A percentile compares a stretch with the other conserved stretches of the same genome.
Conservation (phyloP, 2,113 vertebrate species). For the Lichenostomus cassidix region DNA sequence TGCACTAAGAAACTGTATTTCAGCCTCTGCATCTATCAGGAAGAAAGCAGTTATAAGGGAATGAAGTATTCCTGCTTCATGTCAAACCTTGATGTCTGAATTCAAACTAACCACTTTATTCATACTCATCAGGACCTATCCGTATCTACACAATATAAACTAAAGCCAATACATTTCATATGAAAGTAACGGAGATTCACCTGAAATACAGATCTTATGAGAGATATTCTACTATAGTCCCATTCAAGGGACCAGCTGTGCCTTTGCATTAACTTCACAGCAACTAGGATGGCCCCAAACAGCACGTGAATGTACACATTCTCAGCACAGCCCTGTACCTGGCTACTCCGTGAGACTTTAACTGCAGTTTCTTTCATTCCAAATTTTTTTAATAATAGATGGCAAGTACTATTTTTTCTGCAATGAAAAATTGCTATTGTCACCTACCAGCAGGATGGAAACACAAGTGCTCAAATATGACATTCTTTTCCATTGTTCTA, state of each 20-base stretch:
- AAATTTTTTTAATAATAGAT: not conserved
- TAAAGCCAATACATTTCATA: not conserved
- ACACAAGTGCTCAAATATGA: not conserved
- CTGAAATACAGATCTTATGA: not conserved
- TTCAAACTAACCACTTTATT: not conserved
- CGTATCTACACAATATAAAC: not conserved
- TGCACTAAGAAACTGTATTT: not conserved
- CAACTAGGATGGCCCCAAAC: not conserved
- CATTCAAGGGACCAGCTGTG: not conserved
- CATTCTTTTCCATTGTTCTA: not conserved
- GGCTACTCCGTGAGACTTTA: not conserved
- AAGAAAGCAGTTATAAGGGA: not conserved
- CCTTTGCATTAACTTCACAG: not conserved
- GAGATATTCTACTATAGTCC: not conserved
- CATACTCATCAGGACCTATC: not conserved
- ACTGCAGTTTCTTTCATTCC: not conserved
- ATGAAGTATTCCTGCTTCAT: not conserved
- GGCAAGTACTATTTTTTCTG: not conserved
- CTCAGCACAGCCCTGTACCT: not conserved
- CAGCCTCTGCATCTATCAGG: not conserved
- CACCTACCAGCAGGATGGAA: not conserved
- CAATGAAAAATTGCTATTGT: not conserved
- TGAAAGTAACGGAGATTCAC: not conserved
- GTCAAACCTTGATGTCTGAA: not conserved
- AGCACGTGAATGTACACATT: not conserved